phyloP scores from a whole-genome alignment of 2,888 invertebrate genomes.

The Sicus ferrugineus region DNA sequence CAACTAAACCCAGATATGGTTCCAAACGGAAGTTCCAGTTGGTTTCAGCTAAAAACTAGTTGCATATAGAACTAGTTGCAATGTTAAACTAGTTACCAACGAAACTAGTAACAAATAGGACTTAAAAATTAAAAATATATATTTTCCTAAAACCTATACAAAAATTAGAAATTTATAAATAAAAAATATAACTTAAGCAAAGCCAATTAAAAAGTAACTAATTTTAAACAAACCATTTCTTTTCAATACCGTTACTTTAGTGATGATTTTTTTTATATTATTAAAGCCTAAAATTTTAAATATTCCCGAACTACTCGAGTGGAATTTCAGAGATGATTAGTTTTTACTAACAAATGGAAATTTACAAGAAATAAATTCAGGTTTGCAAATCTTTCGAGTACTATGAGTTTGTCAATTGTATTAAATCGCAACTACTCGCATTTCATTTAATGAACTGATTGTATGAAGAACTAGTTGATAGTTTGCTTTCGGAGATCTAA shows the following conservation, averaged over 20 bases:
- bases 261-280: background rate
- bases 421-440: background rate
- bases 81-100: background rate
- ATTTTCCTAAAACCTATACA: no score
- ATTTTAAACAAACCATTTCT: conserved; percentile 22
- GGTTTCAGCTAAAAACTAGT: background rate
- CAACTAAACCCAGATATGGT: no score
- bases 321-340: conserved; percentile 5
- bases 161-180: no score
- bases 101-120: background rate
- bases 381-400: background rate
- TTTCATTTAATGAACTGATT: conserved; percentile 10
- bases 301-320: background rate
- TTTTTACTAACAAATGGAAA: conserved; percentile 23
- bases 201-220: conserved; percentile 1
- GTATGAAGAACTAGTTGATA: background rate
- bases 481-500: conserved; percentile 6
- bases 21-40: no score
- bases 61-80: background rate
- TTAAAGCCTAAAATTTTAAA: background rate
- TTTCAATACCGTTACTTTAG: background rate
- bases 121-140: no score
- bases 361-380: conserved; percentile 22
- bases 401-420: background rate
- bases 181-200: background rate